These are phyloP conservation scores for Hypolimnas misippus DNA, from an alignment of 2,888 invertebrate species.

Conservation along the genomic window DNA sequence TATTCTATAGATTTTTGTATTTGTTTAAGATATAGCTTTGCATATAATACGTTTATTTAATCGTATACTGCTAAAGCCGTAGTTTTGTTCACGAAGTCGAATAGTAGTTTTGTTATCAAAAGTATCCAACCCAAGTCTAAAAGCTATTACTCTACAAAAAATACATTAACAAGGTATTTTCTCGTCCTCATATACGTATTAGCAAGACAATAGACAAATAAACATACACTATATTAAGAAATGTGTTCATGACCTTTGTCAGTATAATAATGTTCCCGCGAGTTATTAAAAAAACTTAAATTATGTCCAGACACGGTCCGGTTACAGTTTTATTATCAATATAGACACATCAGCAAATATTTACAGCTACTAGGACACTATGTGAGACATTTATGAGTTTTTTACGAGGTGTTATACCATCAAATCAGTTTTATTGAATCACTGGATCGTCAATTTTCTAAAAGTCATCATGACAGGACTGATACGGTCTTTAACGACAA, in stretches of 20 bases:
- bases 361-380: slow-evolving; percentile 36
- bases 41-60: neutral
- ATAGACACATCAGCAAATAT: slow-evolving; percentile 19
- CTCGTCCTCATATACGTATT: no score
- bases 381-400: slow-evolving; percentile 41
- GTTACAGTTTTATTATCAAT: slow-evolving; percentile 5
- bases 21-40: neutral
- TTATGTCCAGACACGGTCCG: neutral
- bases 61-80: no score
- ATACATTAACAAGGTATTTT: no score
- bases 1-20: neutral
- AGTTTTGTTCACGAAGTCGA: no score
- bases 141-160: no score
- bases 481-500: slow-evolving; percentile 79
- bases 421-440: slow-evolving; percentile 78
- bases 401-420: slow-evolving; percentile 73
- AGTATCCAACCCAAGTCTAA: no score
- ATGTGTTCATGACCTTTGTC: neutral
- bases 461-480: slow-evolving; percentile 75
- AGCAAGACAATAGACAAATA: no score
- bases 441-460: slow-evolving; percentile 75
- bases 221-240: no score
- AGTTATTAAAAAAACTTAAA: neutral
- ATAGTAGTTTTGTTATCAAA: no score
- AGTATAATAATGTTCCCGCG: neutral